Base-by-base conservation (phyloP, 2,113 vertebrate species). In the Empidonax alnorum region DNA sequence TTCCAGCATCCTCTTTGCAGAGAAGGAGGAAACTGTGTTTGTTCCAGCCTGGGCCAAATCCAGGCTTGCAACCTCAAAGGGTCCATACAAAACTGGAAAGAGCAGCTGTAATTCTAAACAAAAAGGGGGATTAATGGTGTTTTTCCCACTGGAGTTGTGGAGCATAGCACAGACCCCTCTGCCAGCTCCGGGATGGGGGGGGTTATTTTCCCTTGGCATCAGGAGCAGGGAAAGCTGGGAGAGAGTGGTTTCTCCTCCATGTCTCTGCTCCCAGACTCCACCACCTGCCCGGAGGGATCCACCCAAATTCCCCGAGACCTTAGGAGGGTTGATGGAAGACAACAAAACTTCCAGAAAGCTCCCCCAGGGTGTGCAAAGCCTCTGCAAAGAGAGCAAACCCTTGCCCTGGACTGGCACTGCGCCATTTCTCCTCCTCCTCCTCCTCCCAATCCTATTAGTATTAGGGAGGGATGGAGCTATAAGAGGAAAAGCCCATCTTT, bases 381-480 rank as follows among this genome's bases (percentile, higher is more conserved):
- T 71, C 37, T 42, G 46, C 35, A 33, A 39, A 44, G 49, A 25
- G 14, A 28, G 13, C 35, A 50, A 55, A 25, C 8, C 9, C 37
- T 22, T 17, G 1, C 31, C 50, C 28, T 4, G 4, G 77, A 31
- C 22, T 24, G 22, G 61, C 79, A 2, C 4, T 0, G 53, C 2
- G 9, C 75, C 7, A 2, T 14, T 21, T 41, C 18, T 63, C 27
- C 61, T 39, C 61, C 61, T 41, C 20, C 56, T 20, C 93, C 87
- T 79, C 52, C 23, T 67, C 52, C 89, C 83, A 96, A 97, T 97
- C 96, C 95, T 94, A 94, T 97, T 96, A 97, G 95, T 13, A 53
- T 91, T 84, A 91, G 93, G 50, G 90, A 90, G 68, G 87, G 94
- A 84, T 79, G 6, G 94, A 94, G 96, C 96, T 97, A 94, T 90